Evolutionary conservation across 2,797 vertebrate genomes (phyloP).

Genomic region (Tadarida brasiliensis): DNA sequence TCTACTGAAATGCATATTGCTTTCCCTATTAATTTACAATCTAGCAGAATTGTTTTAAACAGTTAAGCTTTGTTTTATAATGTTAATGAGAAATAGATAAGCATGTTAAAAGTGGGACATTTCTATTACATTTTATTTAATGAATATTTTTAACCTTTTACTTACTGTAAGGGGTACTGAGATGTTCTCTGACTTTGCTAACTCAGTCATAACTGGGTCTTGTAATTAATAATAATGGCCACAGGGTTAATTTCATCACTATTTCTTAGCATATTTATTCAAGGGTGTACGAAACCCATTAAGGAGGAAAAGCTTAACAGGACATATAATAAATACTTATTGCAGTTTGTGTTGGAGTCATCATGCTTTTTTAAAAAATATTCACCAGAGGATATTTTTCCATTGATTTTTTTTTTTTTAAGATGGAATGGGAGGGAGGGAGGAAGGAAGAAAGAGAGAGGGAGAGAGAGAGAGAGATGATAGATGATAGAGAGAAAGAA

Average conservation of each 20-base stretch:
- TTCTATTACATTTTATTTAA: not conserved
- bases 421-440: too few relatives aligned
- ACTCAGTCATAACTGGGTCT: not conserved
- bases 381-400: too few relatives aligned
- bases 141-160: not conserved
- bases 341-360: not conserved
- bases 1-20: not conserved
- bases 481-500: too few relatives aligned
- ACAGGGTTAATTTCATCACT: not conserved
- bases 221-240: constrained; percentile 2
- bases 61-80: not conserved
- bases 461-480: too few relatives aligned
- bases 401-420: too few relatives aligned
- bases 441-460: too few relatives aligned
- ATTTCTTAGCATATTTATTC: not conserved
- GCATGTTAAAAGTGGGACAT: not conserved
- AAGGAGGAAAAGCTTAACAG: not conserved
- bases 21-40: not conserved
- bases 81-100: not conserved
- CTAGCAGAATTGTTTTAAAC: not conserved
- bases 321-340: not conserved
- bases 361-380: not conserved
- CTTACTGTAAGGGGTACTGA: not conserved
- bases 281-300: not conserved
- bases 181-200: not conserved